phyloP scores from a whole-genome alignment of 1,140 invertebrate species.

The Mizuhopecten yessoensis region DNA sequence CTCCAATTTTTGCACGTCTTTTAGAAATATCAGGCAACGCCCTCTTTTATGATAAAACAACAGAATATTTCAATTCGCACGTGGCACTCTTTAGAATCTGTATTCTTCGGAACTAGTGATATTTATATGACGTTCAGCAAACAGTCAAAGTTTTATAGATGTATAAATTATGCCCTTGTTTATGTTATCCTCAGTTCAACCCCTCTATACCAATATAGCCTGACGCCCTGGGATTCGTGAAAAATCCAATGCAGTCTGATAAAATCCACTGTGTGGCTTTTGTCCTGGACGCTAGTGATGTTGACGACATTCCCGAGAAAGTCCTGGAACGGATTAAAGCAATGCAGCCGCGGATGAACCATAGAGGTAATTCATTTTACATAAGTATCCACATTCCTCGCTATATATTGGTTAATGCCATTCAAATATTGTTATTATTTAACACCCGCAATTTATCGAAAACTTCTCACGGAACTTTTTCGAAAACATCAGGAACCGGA shows the following conservation, averaged over 20 bases:
- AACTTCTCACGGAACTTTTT: too few relatives aligned
- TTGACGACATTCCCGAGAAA: slow-evolving; percentile 53
- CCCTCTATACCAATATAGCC: slow-evolving; percentile 39
- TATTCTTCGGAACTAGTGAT: too few relatives aligned
- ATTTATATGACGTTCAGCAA: too few relatives aligned
- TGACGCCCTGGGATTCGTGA: slow-evolving; percentile 45
- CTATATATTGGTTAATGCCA: too few relatives aligned
- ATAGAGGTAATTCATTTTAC: slow-evolving; percentile 42
- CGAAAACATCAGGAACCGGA: too few relatives aligned
- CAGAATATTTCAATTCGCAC: too few relatives aligned
- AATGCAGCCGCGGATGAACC: slow-evolving; percentile 47
- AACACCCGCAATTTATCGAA: too few relatives aligned
- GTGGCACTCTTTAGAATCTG: too few relatives aligned
- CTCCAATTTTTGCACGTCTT: too few relatives aligned
- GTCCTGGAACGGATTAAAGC: slow-evolving; percentile 43
- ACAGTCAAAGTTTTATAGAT: neutral
- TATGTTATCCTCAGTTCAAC: slow-evolving; percentile 45
- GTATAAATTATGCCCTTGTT: neutral
- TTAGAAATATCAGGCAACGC: too few relatives aligned
- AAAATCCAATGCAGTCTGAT: slow-evolving; percentile 27
- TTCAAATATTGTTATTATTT: too few relatives aligned
- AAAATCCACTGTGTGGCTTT: slow-evolving; percentile 55
- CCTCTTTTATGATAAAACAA: too few relatives aligned
- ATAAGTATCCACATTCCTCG: neutral
- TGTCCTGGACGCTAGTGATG: slow-evolving; percentile 54